Percentiles rank a stretch among this genome's conserved stretches.
Evolutionary conservation across 2,113 vertebrate species (phyloP).

Genomic region (Colistium nudipinnis): DNA sequence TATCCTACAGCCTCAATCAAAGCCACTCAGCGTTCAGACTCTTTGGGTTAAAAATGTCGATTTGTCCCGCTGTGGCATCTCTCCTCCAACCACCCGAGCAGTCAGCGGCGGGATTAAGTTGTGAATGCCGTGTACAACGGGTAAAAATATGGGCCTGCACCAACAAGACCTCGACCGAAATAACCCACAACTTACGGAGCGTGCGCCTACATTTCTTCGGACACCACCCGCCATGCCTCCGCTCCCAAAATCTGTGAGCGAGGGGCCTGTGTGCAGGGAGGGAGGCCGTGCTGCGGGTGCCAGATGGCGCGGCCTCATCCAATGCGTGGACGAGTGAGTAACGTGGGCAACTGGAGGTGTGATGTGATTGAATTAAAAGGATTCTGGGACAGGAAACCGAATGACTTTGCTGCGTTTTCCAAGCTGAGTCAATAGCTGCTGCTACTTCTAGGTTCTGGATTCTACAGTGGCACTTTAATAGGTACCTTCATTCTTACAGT

Average conservation of each 20-base stretch:
- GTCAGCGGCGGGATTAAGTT: constrained; percentile 27
- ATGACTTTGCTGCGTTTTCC: constrained; percentile 14
- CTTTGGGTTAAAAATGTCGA: constrained; percentile 18
- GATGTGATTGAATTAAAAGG: constrained; percentile 58
- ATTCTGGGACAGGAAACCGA: constrained; percentile 26
- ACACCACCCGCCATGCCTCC: constrained; percentile 25
- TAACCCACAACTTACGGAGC: constrained; percentile 9
- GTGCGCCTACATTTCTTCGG: constrained; percentile 27
- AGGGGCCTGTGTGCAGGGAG: constrained; percentile 27
- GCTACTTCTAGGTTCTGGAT: not conserved
- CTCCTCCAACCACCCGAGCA: constrained; percentile 38
- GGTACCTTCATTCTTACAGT: not conserved
- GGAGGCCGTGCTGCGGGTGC: constrained; percentile 41
- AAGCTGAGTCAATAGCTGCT: constrained; percentile 14
- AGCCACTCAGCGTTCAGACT: constrained; percentile 23
- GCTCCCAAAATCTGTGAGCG: constrained; percentile 10
- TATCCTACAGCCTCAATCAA: constrained; percentile 3
- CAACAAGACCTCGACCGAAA: constrained; percentile 33
- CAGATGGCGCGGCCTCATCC: constrained; percentile 64
- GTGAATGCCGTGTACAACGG: constrained; percentile 20
- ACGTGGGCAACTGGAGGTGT: constrained; percentile 64
- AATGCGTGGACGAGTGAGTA: constrained; percentile 60
- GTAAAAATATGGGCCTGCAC: constrained; percentile 46
- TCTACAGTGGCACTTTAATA: not conserved
- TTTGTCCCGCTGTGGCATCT: constrained; percentile 24